Conservation (phyloP, 2,113 vertebrate species). For the Scolopax mira region DNA sequence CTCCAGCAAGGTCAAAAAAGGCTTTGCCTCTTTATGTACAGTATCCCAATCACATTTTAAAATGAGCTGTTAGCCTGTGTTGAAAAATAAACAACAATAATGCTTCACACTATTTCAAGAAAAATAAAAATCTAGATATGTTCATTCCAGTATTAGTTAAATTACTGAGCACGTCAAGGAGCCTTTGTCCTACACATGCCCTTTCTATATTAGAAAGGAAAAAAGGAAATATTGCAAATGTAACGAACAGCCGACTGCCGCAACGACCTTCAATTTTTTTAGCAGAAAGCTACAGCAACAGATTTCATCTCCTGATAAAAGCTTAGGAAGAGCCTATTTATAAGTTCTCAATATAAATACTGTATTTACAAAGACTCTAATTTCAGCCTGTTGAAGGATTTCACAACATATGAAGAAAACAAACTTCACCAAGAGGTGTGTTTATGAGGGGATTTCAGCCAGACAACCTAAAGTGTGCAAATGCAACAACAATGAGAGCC, state of each 20-base stretch:
- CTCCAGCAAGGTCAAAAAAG: conserved; percentile 49
- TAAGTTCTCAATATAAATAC: conserved; percentile 1
- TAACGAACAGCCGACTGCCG: not conserved
- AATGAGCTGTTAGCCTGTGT: not conserved
- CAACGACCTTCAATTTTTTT: not conserved
- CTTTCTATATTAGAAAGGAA: not conserved
- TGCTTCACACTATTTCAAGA: not conserved
- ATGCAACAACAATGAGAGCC: not conserved
- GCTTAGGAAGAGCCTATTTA: conserved; percentile 9
- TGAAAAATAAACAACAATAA: not conserved
- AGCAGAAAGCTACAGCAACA: conserved; percentile 49
- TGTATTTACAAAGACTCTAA: not conserved
- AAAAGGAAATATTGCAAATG: conserved; percentile 16
- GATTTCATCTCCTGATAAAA: conserved; percentile 21
- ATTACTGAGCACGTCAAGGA: not conserved
- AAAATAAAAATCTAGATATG: not conserved
- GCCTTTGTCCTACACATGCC: not conserved
- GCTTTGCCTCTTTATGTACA: not conserved
- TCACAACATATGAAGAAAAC: not conserved
- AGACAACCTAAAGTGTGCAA: conserved; percentile 15
- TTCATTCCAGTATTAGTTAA: not conserved
- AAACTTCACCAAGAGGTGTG: conserved; percentile 30
- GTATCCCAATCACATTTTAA: not conserved
- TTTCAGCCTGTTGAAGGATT: not conserved
- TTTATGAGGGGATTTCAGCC: conserved; percentile 28